Evolutionary conservation across 30 jellyfish, hydroid and myxozoan genomes (phyloP).

Genomic region (Catostylus mosaicus): DNA sequence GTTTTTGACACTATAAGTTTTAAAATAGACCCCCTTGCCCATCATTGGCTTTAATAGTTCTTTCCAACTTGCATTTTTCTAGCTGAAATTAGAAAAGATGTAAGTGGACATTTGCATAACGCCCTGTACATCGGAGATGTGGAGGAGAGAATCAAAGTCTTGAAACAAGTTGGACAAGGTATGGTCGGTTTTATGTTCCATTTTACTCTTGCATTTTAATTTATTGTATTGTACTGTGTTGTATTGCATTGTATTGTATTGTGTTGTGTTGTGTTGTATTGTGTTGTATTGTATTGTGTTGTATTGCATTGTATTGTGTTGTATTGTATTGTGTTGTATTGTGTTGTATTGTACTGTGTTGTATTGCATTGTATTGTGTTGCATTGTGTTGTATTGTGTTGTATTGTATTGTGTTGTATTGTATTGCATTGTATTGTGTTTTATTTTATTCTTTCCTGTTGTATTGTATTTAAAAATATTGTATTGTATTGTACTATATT

Average conservation of each 20-base stretch:
- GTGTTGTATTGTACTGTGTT: neutral
- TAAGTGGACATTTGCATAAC: conserved; percentile 95
- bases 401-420: neutral
- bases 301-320: neutral
- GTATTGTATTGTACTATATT: no score
- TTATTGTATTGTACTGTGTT: neutral
- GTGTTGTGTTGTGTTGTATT: neutral
- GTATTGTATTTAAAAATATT: no score
- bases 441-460: neutral
- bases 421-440: neutral
- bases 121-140: conserved; percentile 94
- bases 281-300: neutral
- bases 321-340: neutral
- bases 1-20: no score
- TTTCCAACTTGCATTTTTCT: no score
- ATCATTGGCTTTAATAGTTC: no score
- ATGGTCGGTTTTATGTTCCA: no score
- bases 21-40: no score
- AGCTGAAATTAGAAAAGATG: conserved; percentile 97
- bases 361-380: neutral
- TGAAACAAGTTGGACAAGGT: conserved; percentile 99
- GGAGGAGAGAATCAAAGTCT: conserved; percentile 86
- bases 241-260: neutral
- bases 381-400: neutral
- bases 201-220: no score